phyloP scores from a whole-genome alignment of 2,888 invertebrate genomes.

The Leucophenga montana region DNA sequence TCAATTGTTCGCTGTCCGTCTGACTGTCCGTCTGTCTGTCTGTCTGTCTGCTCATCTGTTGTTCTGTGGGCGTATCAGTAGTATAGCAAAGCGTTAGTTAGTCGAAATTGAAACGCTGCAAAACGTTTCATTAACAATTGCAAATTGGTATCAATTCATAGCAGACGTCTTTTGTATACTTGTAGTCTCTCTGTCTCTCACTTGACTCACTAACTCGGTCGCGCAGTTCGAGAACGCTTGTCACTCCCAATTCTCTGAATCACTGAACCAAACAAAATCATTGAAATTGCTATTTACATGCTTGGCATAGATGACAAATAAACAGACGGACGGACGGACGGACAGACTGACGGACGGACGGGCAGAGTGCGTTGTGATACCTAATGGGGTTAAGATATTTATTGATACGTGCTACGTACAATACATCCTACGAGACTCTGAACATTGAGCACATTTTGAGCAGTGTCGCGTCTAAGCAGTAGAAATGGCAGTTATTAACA shows the following conservation, averaged over 20 bases:
- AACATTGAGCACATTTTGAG: conserved; percentile 38
- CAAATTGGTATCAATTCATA: conserved; percentile 66
- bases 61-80: conserved; percentile 3
- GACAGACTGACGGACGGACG: neutral
- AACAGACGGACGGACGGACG: conserved; percentile 10
- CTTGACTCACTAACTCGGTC: too few relatives aligned
- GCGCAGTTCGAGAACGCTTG: neutral
- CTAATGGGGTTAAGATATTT: conserved; percentile 42
- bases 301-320: conserved; percentile 29
- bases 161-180: conserved; percentile 40
- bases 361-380: conserved; percentile 1
- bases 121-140: conserved; percentile 67
- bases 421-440: neutral
- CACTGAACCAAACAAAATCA: conserved; percentile 69
- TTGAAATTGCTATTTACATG: conserved; percentile 61
- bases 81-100: conserved; percentile 36
- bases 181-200: too few relatives aligned
- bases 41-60: neutral
- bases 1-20: neutral
- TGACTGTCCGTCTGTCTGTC: neutral
- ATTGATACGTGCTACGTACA: conserved; percentile 27
- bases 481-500: too few relatives aligned
- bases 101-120: conserved; percentile 58
- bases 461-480: conserved; percentile 3
- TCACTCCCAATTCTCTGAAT: conserved; percentile 62